phyloP scores from a whole-genome alignment of 2,113 vertebrate species.

The Morone chrysops region DNA sequence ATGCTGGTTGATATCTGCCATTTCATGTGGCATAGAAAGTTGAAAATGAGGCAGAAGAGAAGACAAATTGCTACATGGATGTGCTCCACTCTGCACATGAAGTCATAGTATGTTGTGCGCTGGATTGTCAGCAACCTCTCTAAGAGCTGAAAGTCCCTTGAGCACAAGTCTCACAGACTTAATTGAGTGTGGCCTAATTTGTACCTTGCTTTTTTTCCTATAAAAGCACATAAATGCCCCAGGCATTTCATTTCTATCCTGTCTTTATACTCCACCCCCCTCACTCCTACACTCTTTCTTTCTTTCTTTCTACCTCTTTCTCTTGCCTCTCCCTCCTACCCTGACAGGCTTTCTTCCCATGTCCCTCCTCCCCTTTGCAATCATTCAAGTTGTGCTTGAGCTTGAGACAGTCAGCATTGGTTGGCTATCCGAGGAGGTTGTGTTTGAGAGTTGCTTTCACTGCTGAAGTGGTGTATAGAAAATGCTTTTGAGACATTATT shows the following conservation, averaged over 20 bases:
- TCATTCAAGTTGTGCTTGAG: conserved; percentile 54
- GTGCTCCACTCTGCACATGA: conserved; percentile 59
- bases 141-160: conserved; percentile 79
- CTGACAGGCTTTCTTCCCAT: conserved; percentile 60
- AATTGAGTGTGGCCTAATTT: conserved; percentile 84
- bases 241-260: conserved; percentile 74
- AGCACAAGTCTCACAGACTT: conserved; percentile 76
- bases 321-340: conserved; percentile 48
- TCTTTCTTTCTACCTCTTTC: conserved; percentile 44
- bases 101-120: conserved; percentile 59
- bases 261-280: conserved; percentile 67
- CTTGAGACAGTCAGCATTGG: conserved; percentile 39
- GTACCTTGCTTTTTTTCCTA: conserved; percentile 73
- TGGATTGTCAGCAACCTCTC: conserved; percentile 73
- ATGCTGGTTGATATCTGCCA: not conserved
- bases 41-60: conserved; percentile 5
- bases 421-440: conserved; percentile 33
- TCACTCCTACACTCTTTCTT: conserved; percentile 57
- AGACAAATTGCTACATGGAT: conserved; percentile 9
- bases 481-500: conserved; percentile 54
- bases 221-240: conserved; percentile 81
- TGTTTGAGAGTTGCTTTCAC: conserved; percentile 34
- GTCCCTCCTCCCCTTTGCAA: conserved; percentile 39
- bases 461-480: conserved; percentile 21
- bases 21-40: conserved; percentile 1